Percentiles rank a stretch among this genome's conserved stretches.
Evolutionary conservation across 2,888 invertebrate genomes (phyloP).

Genomic region (Apamea anceps): DNA sequence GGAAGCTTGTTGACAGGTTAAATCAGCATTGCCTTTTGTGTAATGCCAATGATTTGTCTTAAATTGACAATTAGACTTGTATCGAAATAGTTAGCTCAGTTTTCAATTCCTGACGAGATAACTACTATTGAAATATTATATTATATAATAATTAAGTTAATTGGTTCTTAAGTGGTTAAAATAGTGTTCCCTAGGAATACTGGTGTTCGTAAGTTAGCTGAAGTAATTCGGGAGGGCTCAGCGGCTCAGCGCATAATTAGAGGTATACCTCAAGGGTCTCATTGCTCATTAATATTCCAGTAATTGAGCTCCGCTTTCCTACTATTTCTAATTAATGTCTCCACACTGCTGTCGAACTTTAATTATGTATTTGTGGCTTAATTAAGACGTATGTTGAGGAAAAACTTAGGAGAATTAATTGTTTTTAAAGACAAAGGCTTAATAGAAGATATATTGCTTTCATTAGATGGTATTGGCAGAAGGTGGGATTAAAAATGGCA

Average conservation of each 20-base stretch:
- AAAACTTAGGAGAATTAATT: constrained; percentile 36
- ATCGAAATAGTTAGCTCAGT: too few relatives aligned
- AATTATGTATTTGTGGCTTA: constrained; percentile 60
- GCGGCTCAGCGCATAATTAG: constrained; percentile 61
- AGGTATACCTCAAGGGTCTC: constrained; percentile 61
- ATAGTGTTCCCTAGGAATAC: constrained; percentile 20
- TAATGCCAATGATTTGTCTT: not conserved
- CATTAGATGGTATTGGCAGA: constrained; percentile 16
- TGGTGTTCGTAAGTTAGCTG: constrained; percentile 47
- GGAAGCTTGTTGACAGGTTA: not conserved
- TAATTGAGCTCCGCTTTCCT: constrained; percentile 62
- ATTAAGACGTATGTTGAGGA: constrained; percentile 52
- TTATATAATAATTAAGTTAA: not conserved
- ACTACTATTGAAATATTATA: not conserved
- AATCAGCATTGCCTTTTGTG: not conserved
- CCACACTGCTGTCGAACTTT: constrained; percentile 53
- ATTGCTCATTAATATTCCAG: constrained; percentile 70
- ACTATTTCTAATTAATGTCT: constrained; percentile 66
- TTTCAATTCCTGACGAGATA: not conserved
- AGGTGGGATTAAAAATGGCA: not conserved
- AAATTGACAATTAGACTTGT: not conserved
- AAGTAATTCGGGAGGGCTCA: constrained; percentile 59
- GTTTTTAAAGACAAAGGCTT: constrained; percentile 35
- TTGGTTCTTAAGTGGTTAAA: not conserved
- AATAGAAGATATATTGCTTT: constrained; percentile 25